Base-by-base conservation (phyloP, 1,140 invertebrate species). In the Drosophila quadrilineata region DNA sequence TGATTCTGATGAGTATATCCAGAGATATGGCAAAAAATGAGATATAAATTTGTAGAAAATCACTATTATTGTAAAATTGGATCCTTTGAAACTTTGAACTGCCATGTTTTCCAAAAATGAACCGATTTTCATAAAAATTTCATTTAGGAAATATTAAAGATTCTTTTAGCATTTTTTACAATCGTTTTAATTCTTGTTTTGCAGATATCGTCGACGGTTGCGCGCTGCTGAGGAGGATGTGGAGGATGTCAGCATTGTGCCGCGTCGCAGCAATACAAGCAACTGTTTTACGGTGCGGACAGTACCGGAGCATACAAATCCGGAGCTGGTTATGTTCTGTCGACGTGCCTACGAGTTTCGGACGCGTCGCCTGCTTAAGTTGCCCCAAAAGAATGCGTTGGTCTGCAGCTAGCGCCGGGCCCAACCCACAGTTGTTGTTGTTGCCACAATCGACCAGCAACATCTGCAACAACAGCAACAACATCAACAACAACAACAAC, bases 291-390 rank as follows among this genome's bases (percentile, higher is more conserved):
- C 67, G 10, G 87, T 91, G 67, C 84, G 89, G n/a, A 93, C 94
- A 21, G 92, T 94, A 21, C 93, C 94, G 68, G 93, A 95, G 5
- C 89, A 92, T 31, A 94, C 95, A 21, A 92, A 93, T 50, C 92
- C 94, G 3, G 97, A 98, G 67, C 94, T 96, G 89, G 95, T 99
- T 1, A 96, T 98, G 76, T 96, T 98, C 91, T 98, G 97, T 91
- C 94, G 96, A 10, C 94, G 95, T 70, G 96, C 98, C 24, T 99
- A 98, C 90, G 98, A 99, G 90, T 98, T 97, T 91, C 93, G 97
- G 53, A 94, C 96, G 58, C 95, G 95, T 75, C 94, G 95, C 69
- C 93, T 96, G 62, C 91, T 94, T 35, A 94, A 94, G 82, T 93
- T 94, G 91, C 93, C 93, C 16, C 88, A 85, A 40, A 89, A 89